phyloP scores from a whole-genome alignment of 64 coral and sea anemone species.

The Platygyra sinensis region DNA sequence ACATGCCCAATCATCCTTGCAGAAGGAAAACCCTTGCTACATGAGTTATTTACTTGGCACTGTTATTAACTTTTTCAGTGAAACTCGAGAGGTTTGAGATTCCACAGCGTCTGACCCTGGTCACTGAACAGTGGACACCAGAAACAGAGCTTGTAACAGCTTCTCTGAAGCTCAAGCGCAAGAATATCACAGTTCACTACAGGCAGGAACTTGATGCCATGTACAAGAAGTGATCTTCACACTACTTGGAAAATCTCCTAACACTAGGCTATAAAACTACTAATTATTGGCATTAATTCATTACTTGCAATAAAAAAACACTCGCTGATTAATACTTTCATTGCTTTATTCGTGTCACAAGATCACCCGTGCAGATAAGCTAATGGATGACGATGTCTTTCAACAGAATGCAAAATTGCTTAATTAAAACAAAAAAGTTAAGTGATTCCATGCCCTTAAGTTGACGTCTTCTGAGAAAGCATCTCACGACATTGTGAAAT shows the following conservation, averaged over 20 bases:
- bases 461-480: not conserved
- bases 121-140: slow-evolving; percentile 91
- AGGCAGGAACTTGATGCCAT: slow-evolving; percentile 71
- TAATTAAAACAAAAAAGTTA: not conserved
- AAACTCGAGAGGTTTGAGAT: slow-evolving; percentile 98
- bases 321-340: not conserved
- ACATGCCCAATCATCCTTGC: too few relatives aligned
- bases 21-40: not conserved
- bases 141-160: slow-evolving; percentile 93
- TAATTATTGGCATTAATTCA: not conserved
- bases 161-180: slow-evolving; percentile 89
- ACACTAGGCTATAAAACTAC: not conserved
- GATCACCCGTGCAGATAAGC: not conserved
- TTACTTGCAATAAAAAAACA: not conserved
- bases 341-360: not conserved
- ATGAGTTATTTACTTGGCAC: not conserved
- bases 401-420: not conserved
- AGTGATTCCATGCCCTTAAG: not conserved
- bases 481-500: not conserved
- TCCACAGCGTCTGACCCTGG: slow-evolving; percentile 81
- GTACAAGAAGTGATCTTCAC: slow-evolving; percentile 56
- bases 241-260: not conserved
- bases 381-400: too few relatives aligned
- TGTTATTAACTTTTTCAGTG: slow-evolving; percentile 37
- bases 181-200: slow-evolving; percentile 86